Conservation (phyloP, 2,113 vertebrate species). For the Istiophorus platypterus region DNA sequence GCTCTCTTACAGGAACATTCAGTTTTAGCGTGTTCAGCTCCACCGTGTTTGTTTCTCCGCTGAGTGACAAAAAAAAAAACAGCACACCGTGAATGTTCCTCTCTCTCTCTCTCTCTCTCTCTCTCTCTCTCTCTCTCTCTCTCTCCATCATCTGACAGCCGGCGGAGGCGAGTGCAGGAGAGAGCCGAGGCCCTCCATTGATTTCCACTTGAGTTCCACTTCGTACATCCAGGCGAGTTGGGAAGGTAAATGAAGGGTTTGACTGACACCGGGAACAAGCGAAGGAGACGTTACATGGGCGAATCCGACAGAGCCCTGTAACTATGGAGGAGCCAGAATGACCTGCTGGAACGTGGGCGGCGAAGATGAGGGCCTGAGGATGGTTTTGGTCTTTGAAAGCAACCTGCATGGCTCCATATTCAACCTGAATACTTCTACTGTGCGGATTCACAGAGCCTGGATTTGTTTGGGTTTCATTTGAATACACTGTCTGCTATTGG, state of each 20-base stretch:
- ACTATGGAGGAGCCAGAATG: background rate
- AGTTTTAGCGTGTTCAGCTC: background rate
- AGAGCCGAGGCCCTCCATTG: conserved; percentile 41
- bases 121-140: conserved; percentile 11
- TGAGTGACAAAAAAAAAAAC: conserved; percentile 16
- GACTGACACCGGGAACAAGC: conserved; percentile 28
- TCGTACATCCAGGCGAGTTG: conserved; percentile 41
- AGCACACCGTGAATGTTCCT: conserved; percentile 9
- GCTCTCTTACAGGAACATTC: too few species aligned
- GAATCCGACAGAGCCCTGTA: background rate
- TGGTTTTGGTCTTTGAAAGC: conserved; percentile 18
- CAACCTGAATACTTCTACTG: conserved; percentile 9
- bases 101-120: conserved; percentile 24
- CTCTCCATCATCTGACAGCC: conserved; percentile 12
- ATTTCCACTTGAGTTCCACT: conserved; percentile 62
- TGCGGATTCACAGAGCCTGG: conserved; percentile 12
- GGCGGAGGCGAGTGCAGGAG: conserved; percentile 17
- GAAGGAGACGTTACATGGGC: background rate
- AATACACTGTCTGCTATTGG: conserved; percentile 49
- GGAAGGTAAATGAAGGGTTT: conserved; percentile 11
- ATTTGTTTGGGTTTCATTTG: conserved; percentile 41
- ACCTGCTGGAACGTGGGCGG: background rate
- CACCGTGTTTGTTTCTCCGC: background rate
- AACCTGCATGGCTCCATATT: background rate
- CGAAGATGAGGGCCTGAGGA: background rate